Evolutionary conservation across 2,888 invertebrate genomes (phyloP).

Genomic region (Melanophora roralis): DNA sequence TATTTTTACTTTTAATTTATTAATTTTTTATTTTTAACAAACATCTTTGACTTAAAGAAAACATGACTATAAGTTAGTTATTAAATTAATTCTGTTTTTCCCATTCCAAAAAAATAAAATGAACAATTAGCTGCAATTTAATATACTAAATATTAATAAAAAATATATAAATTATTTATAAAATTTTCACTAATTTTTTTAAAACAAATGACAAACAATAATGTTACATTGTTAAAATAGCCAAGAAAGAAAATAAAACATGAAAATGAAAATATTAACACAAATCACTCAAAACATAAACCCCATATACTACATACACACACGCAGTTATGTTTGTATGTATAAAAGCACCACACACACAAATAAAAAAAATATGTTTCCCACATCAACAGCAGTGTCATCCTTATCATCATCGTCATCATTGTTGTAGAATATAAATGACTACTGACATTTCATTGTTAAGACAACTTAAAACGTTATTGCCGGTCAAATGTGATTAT

Average conservation of each 20-base stretch:
- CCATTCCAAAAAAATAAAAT: too few species aligned
- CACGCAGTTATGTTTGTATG: neutral
- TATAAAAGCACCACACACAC: neutral
- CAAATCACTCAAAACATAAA: too few species aligned
- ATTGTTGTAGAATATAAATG: constrained; percentile 3
- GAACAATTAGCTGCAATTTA: neutral
- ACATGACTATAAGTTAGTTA: too few species aligned
- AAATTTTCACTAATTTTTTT: constrained; percentile 22
- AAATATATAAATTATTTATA: neutral
- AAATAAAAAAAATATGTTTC: neutral
- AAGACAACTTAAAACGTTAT: too few species aligned
- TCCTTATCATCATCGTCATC: neutral
- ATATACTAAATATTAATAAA: constrained; percentile 1
- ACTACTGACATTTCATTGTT: constrained; percentile 39
- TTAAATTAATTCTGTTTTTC: too few species aligned
- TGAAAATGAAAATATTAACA: neutral
- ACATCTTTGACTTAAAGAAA: too few species aligned
- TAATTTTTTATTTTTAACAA: too few species aligned
- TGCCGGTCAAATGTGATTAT: too few species aligned
- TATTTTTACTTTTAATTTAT: too few species aligned
- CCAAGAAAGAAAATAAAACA: neutral
- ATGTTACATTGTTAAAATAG: constrained; percentile 8
- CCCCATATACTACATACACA: neutral
- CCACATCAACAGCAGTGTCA: constrained; percentile 13
- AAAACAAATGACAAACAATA: neutral